Percentiles rank a stretch among this genome's conserved stretches.
These are phyloP conservation scores for Ceratotherium simum DNA, from an alignment of 2,113 vertebrate species.

Conservation along the genomic window DNA sequence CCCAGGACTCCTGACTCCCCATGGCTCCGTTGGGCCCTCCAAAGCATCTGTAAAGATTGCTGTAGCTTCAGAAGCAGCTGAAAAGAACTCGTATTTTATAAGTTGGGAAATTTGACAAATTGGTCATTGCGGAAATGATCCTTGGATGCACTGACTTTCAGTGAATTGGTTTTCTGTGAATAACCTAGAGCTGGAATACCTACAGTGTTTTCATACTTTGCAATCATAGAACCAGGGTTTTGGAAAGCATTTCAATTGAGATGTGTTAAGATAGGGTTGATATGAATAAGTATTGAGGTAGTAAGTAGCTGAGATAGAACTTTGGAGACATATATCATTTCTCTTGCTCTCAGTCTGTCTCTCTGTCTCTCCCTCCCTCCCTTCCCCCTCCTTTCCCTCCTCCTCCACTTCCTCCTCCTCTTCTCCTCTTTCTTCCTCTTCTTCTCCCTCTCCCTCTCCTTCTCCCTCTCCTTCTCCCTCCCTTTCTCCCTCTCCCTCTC, in stretches of 20 bases:
- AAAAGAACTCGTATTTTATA: not conserved
- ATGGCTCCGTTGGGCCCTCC: not conserved
- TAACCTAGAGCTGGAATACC: not conserved
- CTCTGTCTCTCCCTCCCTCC: too few relatives aligned
- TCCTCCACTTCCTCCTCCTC: fast-evolving
- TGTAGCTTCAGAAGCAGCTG: too few relatives aligned
- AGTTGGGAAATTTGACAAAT: not conserved
- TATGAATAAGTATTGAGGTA: not conserved
- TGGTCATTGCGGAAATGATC: not conserved
- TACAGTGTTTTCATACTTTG: not conserved
- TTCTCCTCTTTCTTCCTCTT: fast-evolving
- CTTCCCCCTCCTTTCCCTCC: not conserved
- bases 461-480: not conserved
- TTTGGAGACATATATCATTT: not conserved
- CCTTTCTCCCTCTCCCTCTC: fast-evolving
- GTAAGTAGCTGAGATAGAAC: not conserved
- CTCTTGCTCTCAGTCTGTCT: not conserved
- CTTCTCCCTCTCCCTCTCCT: not conserved
- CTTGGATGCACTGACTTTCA: not conserved
- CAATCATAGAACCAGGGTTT: not conserved
- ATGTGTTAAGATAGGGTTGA: not conserved
- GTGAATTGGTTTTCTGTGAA: not conserved
- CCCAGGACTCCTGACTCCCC: not conserved
- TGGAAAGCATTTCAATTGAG: not conserved
- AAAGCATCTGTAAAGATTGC: not conserved